Evolutionary conservation across 2,113 vertebrate species (phyloP).

Genomic region (Rhabdomys dilectus): DNA sequence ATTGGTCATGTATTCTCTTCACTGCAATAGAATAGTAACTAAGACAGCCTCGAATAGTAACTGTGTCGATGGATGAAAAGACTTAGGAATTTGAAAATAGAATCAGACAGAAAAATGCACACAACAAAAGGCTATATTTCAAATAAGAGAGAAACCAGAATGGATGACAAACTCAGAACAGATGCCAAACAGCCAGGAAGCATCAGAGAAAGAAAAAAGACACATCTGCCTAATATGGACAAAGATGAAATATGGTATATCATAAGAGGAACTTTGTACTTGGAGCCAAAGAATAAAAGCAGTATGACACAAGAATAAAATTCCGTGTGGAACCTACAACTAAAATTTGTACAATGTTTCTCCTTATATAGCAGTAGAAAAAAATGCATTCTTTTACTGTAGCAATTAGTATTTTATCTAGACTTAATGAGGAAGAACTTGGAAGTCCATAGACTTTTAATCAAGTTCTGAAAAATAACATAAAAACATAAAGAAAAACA

Average conservation of each 20-base stretch:
- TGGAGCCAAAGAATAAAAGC: conserved; percentile 32
- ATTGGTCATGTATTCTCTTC: not conserved
- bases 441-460: not conserved
- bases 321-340: not conserved
- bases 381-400: not conserved
- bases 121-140: not conserved
- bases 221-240: not conserved
- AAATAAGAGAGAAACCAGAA: conserved; percentile 22
- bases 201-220: not conserved
- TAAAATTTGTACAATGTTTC: not conserved
- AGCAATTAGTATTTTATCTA: conserved; percentile 7
- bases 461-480: not conserved
- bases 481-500: not conserved
- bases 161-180: not conserved
- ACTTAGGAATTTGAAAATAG: not conserved
- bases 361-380: not conserved
- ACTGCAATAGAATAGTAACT: not conserved
- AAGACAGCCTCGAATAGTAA: not conserved
- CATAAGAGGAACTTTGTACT: not conserved
- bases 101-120: not conserved
- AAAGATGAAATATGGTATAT: not conserved
- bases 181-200: not conserved
- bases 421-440: not conserved
- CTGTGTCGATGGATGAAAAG: not conserved
- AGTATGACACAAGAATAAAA: conserved; percentile 24